Evolutionary conservation across 2,888 invertebrate genomes (phyloP).

Genomic region (Stenotaenia linearis): DNA sequence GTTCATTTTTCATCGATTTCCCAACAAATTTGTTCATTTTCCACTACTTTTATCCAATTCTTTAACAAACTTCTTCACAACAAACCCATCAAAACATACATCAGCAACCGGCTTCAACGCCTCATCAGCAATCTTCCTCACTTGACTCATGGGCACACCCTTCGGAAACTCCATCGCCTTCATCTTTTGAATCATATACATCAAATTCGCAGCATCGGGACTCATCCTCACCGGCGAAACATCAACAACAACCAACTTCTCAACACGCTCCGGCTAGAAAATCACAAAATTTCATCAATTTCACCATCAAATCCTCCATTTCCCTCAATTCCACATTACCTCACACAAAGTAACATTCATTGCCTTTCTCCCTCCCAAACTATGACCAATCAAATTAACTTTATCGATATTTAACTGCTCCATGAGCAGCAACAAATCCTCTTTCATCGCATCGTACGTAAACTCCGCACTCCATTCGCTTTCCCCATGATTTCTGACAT

Average conservation of each 20-base stretch:
- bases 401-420: constrained; percentile 6
- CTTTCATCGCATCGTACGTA: not conserved
- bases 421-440: not conserved
- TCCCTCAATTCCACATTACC: too few relatives aligned
- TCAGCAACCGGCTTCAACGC: constrained; percentile 50
- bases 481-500: not conserved
- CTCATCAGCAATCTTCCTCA: constrained; percentile 52
- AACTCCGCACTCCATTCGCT: not conserved
- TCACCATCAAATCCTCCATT: not conserved
- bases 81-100: too few relatives aligned
- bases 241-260: constrained; percentile 46
- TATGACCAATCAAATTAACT: constrained; percentile 5
- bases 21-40: too few relatives aligned
- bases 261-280: constrained; percentile 40
- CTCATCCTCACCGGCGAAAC: constrained; percentile 37
- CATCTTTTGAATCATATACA: constrained; percentile 49
- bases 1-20: too few relatives aligned
- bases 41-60: too few relatives aligned
- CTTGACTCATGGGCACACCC: constrained; percentile 34
- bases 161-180: constrained; percentile 42
- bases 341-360: not conserved
- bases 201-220: constrained; percentile 33
- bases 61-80: too few relatives aligned
- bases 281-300: not conserved
- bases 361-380: constrained; percentile 28